These are phyloP conservation scores for Rhopalosiphum maidis DNA, from an alignment of 1,140 invertebrate genomes.

Conservation along the genomic window DNA sequence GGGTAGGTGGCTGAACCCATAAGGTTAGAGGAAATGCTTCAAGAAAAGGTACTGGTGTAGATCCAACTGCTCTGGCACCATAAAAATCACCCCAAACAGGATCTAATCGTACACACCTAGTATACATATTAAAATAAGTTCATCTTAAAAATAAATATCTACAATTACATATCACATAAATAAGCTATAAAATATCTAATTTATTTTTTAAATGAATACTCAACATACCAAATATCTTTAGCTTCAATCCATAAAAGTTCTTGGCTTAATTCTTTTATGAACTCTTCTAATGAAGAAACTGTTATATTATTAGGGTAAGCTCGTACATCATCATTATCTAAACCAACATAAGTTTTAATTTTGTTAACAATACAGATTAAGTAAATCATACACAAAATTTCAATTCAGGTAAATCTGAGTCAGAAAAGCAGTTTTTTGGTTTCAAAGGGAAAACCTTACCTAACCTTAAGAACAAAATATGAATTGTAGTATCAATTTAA, in stretches of 20 bases:
- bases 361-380: background rate
- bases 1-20: conserved; percentile 70
- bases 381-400: background rate
- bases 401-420: too few relatives aligned
- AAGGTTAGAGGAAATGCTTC: conserved; percentile 88
- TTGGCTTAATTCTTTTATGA: conserved; percentile 65
- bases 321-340: conserved; percentile 67
- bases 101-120: conserved; percentile 77
- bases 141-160: background rate
- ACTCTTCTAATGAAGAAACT: conserved; percentile 64
- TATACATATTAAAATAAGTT: background rate
- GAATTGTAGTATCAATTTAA: background rate
- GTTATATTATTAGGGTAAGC: conserved; percentile 63
- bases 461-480: background rate
- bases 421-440: background rate
- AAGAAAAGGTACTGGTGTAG: conserved; percentile 82
- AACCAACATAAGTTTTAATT: conserved; percentile 59
- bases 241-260: conserved; percentile 84
- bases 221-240: conserved; percentile 77
- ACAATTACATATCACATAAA: background rate
- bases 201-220: background rate
- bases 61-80: conserved; percentile 76
- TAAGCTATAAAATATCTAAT: background rate
- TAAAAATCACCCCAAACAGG: conserved; percentile 93
- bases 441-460: background rate